Evolutionary conservation across 2,113 vertebrate species (phyloP), one percentile per base, ranked within the genome.

Genomic region (Hippocampus zosterae): DNA sequence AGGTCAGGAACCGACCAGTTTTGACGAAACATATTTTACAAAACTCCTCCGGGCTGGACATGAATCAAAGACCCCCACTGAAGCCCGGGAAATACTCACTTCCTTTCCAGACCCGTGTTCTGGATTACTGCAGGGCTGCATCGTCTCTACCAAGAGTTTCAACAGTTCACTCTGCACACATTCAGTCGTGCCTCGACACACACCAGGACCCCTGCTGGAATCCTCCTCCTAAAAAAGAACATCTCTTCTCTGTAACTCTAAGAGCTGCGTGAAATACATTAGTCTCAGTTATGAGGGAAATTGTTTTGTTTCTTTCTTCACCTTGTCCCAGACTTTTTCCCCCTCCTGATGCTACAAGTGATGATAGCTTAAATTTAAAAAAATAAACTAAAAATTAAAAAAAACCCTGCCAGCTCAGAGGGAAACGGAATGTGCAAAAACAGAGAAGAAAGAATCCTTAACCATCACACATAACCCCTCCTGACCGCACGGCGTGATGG

Each of bases 251-350:
- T 79, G 67, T 80, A 62, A 75, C 78, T 83, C 80, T 73, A 69
- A 80, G 74, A 82, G 72, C 61, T 60, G 85, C 73, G 87, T 91
- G 90, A 87, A 90, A 89, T 86, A 84, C 75, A 91, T 92, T 90
- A 90, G 84, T 83, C 81, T 68, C 72, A 74, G 79, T 88, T 88
- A 90, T 87, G 89, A 88, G 89, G 84, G 77, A 84, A 71, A 71
- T 55, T 81, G 75, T 87, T 88, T 87, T 76, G 78, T 82, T 85
- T 84, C 80, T 74, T 69, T 71, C 68, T 67, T 79, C 76, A 67
- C 65, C 70, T 77, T 70, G 75, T 81, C 60, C 88, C 77, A 29
- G 65, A 27, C 33, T 53, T 40, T 23, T 18, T 37, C 2, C 21
- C 40, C 40, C 37, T 2, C 41, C 48, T 27, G 53, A 63, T 10